phyloP scores from a whole-genome alignment of 2,113 vertebrate genomes.

The Diadophis punctatus region DNA sequence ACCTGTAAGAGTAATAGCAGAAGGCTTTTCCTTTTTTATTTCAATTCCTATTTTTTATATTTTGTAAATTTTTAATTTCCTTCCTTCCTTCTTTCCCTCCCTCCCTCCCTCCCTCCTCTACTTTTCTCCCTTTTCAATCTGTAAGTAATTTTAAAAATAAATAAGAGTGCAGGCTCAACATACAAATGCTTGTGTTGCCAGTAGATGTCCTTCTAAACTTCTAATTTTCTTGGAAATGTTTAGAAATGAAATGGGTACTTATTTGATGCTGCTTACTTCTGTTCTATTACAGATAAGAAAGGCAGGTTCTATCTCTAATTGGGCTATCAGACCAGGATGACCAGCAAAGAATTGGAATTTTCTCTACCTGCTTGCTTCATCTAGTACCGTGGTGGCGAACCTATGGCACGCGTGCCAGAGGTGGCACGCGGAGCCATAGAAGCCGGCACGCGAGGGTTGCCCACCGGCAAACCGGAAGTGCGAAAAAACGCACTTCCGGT shows the following conservation, averaged over 20 bases:
- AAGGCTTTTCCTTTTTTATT: neutral
- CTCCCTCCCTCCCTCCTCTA: neutral
- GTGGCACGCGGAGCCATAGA: too few relatives aligned
- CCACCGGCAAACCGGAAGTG: too few relatives aligned
- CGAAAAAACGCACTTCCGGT: too few relatives aligned
- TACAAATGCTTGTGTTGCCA: constrained; percentile 28
- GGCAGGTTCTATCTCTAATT: neutral
- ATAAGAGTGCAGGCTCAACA: neutral
- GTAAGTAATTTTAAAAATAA: neutral
- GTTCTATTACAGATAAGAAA: neutral
- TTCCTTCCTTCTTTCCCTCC: neutral
- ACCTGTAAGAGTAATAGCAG: neutral
- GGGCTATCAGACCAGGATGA: neutral
- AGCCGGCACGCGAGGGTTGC: too few relatives aligned
- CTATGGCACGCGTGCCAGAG: too few relatives aligned
- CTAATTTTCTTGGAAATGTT: constrained; percentile 29
- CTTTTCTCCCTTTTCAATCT: neutral
- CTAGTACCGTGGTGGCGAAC: too few relatives aligned
- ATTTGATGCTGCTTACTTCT: neutral
- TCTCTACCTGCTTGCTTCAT: neutral
- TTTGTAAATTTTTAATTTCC: neutral
- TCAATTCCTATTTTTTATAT: neutral
- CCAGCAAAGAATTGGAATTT: neutral
- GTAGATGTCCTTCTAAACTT: constrained; percentile 61
- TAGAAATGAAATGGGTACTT: neutral